Evolutionary conservation across 1,140 invertebrate genomes (phyloP), one percentile per base, ranked within the genome.

Genomic region (Zophobas atratus): DNA sequence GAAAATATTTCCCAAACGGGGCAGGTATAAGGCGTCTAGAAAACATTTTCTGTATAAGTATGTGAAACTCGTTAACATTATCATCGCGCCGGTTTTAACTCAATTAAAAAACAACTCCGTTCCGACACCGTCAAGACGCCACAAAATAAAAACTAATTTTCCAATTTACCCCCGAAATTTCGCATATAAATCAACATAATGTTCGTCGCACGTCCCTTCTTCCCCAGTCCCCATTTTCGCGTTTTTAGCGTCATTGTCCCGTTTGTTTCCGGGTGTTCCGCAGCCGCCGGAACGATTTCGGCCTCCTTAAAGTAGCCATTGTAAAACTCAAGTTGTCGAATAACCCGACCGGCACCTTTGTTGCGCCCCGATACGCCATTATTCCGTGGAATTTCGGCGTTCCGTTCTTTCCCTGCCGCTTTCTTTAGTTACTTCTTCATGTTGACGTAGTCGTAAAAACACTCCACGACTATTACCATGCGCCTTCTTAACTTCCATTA

Each of bases 261-360:
- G 75, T 77, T 77, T 77, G 75, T 77, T 77, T 77, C 71, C 63
- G 34, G 46, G 32, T 33, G 46, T 60, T 77, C 36, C 38, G 38
- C 55, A 34, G 48, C 48, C 55, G 63, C 67, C 67, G 35, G 57
- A 56, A 49, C 46, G 75, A 77, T 77, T 77, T 77, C 75, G 5
- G 20, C 48, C 36, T 20, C 20, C 60, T 38, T 34, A 71, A 76
- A 77, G 75, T 77, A 32, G 75, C 75, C 57, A 77, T 77, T 77
- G 75, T 77, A 71, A 71, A 77, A 77, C 48, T 77, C 36, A 1
- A 56, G 5, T 60, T 56, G 71, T 73, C 71, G 20, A 73, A 73
- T 55, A 39, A 36, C 71, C 71, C n/a, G 60, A 41, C 38, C 39
- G 39, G 43, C 60, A 67, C 60, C 60, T 41, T 67, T 20, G 1